Evolutionary conservation across 2,888 invertebrate species (phyloP).

Genomic region (Azorinus chamasolen): DNA sequence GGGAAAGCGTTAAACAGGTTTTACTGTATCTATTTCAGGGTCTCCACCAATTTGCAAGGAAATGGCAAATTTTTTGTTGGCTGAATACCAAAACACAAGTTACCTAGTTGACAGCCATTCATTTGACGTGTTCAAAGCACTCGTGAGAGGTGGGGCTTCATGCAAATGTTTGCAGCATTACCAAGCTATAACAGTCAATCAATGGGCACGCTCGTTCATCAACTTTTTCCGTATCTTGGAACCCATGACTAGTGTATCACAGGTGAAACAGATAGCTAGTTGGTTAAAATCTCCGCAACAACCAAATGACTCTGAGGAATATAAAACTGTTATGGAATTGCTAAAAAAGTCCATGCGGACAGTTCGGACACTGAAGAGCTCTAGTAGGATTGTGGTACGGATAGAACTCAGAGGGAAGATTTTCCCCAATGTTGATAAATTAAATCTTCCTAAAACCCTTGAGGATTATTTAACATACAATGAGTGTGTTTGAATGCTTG

Average conservation of each 20-base stretch:
- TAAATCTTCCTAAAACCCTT: constrained; percentile 63
- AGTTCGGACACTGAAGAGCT: constrained; percentile 56
- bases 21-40: too few relatives aligned
- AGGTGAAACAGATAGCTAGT: neutral
- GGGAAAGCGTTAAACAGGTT: too few relatives aligned
- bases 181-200: neutral
- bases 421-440: constrained; percentile 53
- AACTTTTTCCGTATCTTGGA: constrained; percentile 3
- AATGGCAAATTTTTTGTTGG: too few relatives aligned
- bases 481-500: constrained; percentile 37
- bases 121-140: too few relatives aligned
- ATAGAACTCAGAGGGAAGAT: constrained; percentile 65
- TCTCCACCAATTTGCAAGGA: too few relatives aligned
- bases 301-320: neutral
- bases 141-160: too few relatives aligned
- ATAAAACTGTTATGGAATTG: constrained; percentile 1
- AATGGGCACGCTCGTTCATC: neutral
- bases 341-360: constrained; percentile 18
- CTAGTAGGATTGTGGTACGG: constrained; percentile 65
- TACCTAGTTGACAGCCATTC: too few relatives aligned
- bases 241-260: constrained; percentile 8
- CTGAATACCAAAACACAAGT: too few relatives aligned
- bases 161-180: neutral
- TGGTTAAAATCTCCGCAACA: too few relatives aligned
- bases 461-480: constrained; percentile 43